phyloP scores from a whole-genome alignment of 2,888 invertebrate species.

The Ptychoptera contaminata region DNA sequence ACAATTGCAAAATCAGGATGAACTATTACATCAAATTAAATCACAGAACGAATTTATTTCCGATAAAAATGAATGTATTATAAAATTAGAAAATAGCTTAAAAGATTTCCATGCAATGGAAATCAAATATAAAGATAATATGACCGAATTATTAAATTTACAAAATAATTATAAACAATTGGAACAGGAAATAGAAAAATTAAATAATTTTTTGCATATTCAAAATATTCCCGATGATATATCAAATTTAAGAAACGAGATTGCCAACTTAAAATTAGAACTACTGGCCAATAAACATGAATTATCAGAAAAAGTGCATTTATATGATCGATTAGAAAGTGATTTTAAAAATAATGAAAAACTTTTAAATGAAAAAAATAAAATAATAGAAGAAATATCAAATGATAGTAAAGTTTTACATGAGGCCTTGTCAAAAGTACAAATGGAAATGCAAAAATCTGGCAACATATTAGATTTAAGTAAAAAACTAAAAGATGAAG shows the following conservation, averaged over 20 bases:
- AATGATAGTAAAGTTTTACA: slow-evolving; percentile 38
- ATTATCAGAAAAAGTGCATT: slow-evolving; percentile 26
- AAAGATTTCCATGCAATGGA: slow-evolving; percentile 20
- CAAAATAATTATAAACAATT: no score
- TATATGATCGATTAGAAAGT: slow-evolving; percentile 34
- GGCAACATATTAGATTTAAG: slow-evolving; percentile 20
- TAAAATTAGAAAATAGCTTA: slow-evolving; percentile 20
- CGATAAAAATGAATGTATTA: slow-evolving; percentile 21
- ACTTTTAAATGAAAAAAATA: slow-evolving; percentile 41
- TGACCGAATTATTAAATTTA: slow-evolving; percentile 17
- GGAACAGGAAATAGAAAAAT: slow-evolving; percentile 15
- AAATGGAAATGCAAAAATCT: slow-evolving; percentile 11
- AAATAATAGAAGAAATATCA: slow-evolving; percentile 40
- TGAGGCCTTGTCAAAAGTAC: slow-evolving; percentile 34
- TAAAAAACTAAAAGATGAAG: slow-evolving; percentile 35
- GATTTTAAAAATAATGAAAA: slow-evolving; percentile 36
- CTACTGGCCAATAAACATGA: slow-evolving; percentile 10
- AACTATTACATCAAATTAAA: slow-evolving; percentile 12
- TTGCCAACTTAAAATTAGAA: slow-evolving; percentile 9
- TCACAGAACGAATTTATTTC: slow-evolving; percentile 18
- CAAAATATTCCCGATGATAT: slow-evolving; percentile 10
- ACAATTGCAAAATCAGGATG: slow-evolving; percentile 8
- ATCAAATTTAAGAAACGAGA: slow-evolving; percentile 3
- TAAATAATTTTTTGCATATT: slow-evolving; percentile 11
- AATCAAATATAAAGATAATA: slow-evolving; percentile 15